These are phyloP conservation scores for Lamellibrachia satsuma DNA, from an alignment of 2,888 invertebrate species.

Conservation along the genomic window DNA sequence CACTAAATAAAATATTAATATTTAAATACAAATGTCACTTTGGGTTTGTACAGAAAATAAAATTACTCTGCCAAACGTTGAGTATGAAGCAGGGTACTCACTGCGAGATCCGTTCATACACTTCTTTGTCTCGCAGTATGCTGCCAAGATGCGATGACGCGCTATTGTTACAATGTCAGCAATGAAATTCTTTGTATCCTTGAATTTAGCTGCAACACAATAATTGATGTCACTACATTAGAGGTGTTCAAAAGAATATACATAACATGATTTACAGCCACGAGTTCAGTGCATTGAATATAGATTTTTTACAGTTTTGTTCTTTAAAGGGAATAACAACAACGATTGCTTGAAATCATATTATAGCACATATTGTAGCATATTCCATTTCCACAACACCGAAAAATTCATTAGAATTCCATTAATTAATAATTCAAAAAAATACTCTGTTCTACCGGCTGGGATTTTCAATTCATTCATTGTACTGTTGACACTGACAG, in stretches of 20 bases:
- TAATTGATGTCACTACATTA: not conserved
- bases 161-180: not conserved
- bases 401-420: too few species aligned
- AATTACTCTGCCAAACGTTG: not conserved
- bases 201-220: constrained; percentile 17
- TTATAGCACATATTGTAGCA: not conserved
- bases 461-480: too few species aligned
- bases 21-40: too few species aligned
- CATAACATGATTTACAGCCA: not conserved
- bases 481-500: too few species aligned
- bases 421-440: too few species aligned
- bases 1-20: too few species aligned
- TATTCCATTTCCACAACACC: too few species aligned
- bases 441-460: too few species aligned
- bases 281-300: not conserved
- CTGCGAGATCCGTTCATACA: not conserved
- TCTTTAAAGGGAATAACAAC: not conserved
- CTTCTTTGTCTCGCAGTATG: not conserved
- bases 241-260: not conserved
- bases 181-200: constrained; percentile 9
- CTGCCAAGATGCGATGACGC: not conserved
- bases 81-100: not conserved
- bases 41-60: not conserved
- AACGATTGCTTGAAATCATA: not conserved
- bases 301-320: not conserved